A percentile compares a stretch with the other conserved stretches of the same genome.
phyloP scores from a whole-genome alignment of 2,888 invertebrate species.

The Conomelus anceps region DNA sequence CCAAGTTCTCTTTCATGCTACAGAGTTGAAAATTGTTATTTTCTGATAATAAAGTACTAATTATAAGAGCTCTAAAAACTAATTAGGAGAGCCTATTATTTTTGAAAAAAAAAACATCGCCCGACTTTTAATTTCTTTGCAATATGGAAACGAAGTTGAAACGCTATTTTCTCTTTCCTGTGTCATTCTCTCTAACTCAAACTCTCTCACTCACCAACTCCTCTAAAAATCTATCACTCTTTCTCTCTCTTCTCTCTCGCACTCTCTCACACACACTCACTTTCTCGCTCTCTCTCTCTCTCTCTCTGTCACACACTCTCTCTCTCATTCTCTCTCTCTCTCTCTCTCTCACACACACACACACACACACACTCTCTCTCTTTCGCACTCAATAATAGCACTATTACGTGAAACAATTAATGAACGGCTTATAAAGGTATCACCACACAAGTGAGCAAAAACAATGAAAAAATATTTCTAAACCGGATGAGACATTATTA shows the following conservation, averaged over 20 bases:
- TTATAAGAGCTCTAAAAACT: too few species aligned
- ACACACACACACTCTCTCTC: background rate
- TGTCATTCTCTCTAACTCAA: background rate
- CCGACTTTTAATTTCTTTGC: background rate
- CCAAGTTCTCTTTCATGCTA: too few species aligned
- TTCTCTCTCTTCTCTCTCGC: background rate
- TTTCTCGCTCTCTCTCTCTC: background rate
- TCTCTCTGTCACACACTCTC: too few species aligned
- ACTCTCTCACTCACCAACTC: background rate
- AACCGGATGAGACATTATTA: constrained; percentile 19
- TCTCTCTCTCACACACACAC: background rate
- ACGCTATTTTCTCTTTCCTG: background rate
- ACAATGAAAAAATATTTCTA: background rate
- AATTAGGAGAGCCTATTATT: background rate
- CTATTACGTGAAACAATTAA: background rate
- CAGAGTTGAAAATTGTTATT: too few species aligned
- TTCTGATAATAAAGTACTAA: background rate
- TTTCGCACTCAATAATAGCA: background rate
- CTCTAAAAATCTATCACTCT: constrained; percentile 6
- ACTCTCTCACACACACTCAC: too few species aligned
- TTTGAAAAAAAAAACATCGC: background rate
- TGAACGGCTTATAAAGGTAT: background rate
- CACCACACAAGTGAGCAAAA: background rate
- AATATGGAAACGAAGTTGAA: background rate
- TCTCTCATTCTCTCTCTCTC: too few species aligned